Base-by-base conservation (phyloP, 2,113 vertebrate genomes). In the Euleptes europaea region DNA sequence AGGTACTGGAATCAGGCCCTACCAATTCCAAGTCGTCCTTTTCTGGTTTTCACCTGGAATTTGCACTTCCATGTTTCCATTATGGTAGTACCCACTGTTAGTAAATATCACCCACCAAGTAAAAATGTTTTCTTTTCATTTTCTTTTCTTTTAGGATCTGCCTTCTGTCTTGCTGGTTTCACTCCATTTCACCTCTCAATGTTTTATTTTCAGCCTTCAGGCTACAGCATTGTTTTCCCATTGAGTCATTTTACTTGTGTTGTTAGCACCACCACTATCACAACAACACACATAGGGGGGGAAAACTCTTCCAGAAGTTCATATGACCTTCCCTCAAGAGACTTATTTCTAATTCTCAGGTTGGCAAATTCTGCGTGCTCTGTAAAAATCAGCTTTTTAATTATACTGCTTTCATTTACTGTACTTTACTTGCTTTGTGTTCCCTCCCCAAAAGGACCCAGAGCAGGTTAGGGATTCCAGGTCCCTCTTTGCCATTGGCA, bases 361-460 rank as follows among this genome's bases (percentile, higher is more conserved):
- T 40, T 78, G 23, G 26, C 82, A 63, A 60, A 5, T 35, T 90
- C 86, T 91, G 85, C 90, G 77, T 42, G 9, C 44, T 67, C 11
- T 10, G 23, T 31, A 49, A 38, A 66, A 69, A 33, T 17, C 57
- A 26, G 38, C 78, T 33, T 49, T 91, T 38, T 82, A 82, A 84
- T 85, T 78, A 83, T 1, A 3, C 31, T 57, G 19, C 21, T 79
- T 93, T 90, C 89, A 65, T 88, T 1, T 2, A 28, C 60, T 23
- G 10, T 26, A 66, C 82, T 76, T 86, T 90, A 51, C 26, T 80
- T 89, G 84, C 85, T 28, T 26, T 83, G 87, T 86, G 42, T 63
- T 31, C 83, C 28, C 83, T 60, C 49, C 21, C 44, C 23, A 60
- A 73, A 80, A 90, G 51, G 23, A 63, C 84, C 3, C 84, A 63